Conservation (phyloP, 2,888 invertebrate genomes). For the Gastrophysa polygoni region DNA sequence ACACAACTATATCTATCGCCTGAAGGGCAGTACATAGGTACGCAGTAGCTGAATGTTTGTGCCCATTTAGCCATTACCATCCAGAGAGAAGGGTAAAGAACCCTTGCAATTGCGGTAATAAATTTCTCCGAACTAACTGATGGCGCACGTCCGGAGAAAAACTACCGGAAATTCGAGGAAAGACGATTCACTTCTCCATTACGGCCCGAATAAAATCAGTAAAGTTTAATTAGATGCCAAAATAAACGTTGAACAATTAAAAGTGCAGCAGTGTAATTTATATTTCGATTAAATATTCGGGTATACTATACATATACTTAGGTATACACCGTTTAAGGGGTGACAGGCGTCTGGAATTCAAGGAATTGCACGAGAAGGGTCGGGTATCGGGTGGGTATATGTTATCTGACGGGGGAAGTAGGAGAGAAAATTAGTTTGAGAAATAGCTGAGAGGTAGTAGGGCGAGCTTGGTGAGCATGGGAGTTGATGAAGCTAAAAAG, state of each 20-base stretch:
- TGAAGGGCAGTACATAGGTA: too few species aligned
- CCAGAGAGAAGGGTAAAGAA: background rate
- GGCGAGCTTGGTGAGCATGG: constrained; percentile 37
- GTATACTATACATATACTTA: too few species aligned
- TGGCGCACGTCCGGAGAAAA: background rate
- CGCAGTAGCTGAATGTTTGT: too few species aligned
- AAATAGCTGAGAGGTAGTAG: constrained; percentile 42
- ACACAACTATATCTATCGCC: too few species aligned
- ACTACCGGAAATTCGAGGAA: constrained; percentile 2
- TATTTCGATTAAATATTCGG: constrained; percentile 35
- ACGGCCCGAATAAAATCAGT: constrained; percentile 11
- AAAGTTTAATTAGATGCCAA: constrained; percentile 23
- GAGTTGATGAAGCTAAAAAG: constrained; percentile 43
- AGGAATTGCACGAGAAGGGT: constrained; percentile 23
- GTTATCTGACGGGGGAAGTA: constrained; percentile 30
- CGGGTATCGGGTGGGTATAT: constrained; percentile 28
- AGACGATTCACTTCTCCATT: constrained; percentile 19
- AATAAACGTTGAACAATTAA: constrained; percentile 29
- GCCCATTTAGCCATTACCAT: too few species aligned
- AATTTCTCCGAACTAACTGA: constrained; percentile 4
- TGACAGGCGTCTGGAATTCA: constrained; percentile 32
- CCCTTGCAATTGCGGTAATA: constrained; percentile 5
- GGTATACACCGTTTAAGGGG: constrained; percentile 24
- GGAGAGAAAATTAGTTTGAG: constrained; percentile 42
- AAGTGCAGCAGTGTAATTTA: constrained; percentile 34